Evolutionary conservation across 2,888 invertebrate genomes (phyloP).

Genomic region (Panorpa germanica): DNA sequence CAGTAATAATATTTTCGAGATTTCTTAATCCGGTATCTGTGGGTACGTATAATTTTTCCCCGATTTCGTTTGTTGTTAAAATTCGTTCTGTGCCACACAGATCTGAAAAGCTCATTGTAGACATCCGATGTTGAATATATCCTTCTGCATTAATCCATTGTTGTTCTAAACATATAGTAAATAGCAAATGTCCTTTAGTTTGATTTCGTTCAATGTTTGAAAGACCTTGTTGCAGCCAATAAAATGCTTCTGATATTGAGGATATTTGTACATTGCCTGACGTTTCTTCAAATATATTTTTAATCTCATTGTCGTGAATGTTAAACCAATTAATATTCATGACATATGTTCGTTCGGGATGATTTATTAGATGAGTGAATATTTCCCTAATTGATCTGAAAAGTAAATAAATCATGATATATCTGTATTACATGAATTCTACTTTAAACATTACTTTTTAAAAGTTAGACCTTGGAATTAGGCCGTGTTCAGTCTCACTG

Average conservation of each 20-base stretch:
- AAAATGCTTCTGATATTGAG: slow-evolving; percentile 46
- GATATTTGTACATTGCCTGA: slow-evolving; percentile 35
- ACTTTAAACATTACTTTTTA: not conserved
- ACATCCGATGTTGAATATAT: slow-evolving; percentile 46
- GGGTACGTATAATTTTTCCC: slow-evolving; percentile 27
- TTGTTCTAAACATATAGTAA: slow-evolving; percentile 55
- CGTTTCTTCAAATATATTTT: too few relatives aligned
- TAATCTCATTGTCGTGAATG: slow-evolving; percentile 44
- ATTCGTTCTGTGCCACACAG: slow-evolving; percentile 35
- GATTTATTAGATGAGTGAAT: slow-evolving; percentile 41
- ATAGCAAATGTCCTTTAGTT: slow-evolving; percentile 42
- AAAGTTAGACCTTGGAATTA: too few relatives aligned
- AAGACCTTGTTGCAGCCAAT: slow-evolving; percentile 48
- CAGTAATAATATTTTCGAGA: slow-evolving; percentile 42
- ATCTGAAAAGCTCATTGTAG: slow-evolving; percentile 57
- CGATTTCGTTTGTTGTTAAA: slow-evolving; percentile 24
- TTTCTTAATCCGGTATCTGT: slow-evolving; percentile 43
- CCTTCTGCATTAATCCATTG: slow-evolving; percentile 50
- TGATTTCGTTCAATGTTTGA: slow-evolving; percentile 30
- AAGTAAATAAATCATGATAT: slow-evolving; percentile 20
- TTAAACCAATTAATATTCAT: slow-evolving; percentile 56
- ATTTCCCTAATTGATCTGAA: slow-evolving; percentile 57
- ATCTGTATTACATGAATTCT: slow-evolving; percentile 4
- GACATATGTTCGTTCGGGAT: slow-evolving; percentile 41
- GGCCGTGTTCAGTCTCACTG: slow-evolving; percentile 50